phyloP scores from a whole-genome alignment of 2,797 vertebrate genomes.

The Rhadinocentrus ornatus region DNA sequence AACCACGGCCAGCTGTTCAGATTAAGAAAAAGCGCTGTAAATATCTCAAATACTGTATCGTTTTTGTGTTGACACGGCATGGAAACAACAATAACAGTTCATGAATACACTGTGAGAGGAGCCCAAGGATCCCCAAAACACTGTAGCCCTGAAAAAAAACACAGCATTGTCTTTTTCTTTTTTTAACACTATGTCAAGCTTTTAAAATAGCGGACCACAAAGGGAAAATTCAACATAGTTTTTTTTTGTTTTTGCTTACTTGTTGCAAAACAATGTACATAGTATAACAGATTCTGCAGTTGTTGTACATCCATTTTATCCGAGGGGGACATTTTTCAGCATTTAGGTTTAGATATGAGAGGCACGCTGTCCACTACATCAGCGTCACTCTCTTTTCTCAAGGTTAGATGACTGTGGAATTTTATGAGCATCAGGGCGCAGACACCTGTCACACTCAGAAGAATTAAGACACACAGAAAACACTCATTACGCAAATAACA shows the following conservation, averaged over 20 bases:
- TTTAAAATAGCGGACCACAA: constrained; percentile 58
- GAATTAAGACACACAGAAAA: not conserved
- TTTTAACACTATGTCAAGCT: constrained; percentile 45
- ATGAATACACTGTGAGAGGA: constrained; percentile 64
- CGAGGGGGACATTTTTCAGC: constrained; percentile 79
- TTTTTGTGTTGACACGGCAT: constrained; percentile 53
- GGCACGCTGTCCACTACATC: constrained; percentile 72
- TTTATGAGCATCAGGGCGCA: constrained; percentile 53
- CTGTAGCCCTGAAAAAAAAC: constrained; percentile 68
- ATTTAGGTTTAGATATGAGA: constrained; percentile 74
- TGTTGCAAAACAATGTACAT: constrained; percentile 75
- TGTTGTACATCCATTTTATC: constrained; percentile 74
- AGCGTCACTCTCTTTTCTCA: constrained; percentile 73
- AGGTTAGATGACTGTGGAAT: constrained; percentile 68
- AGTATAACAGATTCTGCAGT: constrained; percentile 49
- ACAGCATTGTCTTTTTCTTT: constrained; percentile 23
- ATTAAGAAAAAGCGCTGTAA: constrained; percentile 73
- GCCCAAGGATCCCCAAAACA: constrained; percentile 51
- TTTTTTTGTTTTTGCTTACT: constrained; percentile 57
- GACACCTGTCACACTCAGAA: constrained; percentile 53
- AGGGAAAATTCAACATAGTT: constrained; percentile 58
- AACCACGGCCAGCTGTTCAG: constrained; percentile 63
- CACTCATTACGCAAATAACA: not conserved
- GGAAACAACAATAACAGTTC: constrained; percentile 70
- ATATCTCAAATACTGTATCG: constrained; percentile 61